Percentiles rank a stretch among this genome's conserved stretches.
These are phyloP conservation scores for Drosophila mimica DNA, from an alignment of 2,888 invertebrate genomes.

Conservation along the genomic window DNA sequence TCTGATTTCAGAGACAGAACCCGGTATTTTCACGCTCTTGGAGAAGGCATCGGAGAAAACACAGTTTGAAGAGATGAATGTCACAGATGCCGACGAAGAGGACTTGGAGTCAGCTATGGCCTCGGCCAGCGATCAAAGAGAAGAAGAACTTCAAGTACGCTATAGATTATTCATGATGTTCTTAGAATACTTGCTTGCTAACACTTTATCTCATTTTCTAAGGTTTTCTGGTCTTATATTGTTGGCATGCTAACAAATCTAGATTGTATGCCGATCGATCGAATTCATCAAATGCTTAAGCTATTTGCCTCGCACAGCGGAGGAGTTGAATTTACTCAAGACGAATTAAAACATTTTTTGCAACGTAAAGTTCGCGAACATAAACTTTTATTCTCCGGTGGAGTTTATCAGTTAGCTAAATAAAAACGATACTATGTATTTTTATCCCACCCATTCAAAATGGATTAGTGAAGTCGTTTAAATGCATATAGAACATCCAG, in stretches of 20 bases:
- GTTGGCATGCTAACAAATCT: conserved; percentile 98
- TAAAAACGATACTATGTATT: conserved; percentile 48
- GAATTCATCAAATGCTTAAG: conserved; percentile 98
- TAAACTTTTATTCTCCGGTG: conserved; percentile 93
- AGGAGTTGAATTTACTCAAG: conserved; percentile 94
- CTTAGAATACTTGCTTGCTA: neutral
- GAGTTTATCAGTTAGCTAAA: conserved; percentile 95
- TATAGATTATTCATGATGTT: neutral
- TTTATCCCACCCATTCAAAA: neutral
- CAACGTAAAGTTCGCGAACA: conserved; percentile 97
- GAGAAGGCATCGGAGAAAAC: conserved; percentile 88
- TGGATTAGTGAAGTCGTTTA: neutral
- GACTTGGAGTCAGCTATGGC: conserved; percentile 97
- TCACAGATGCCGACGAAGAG: conserved; percentile 92
- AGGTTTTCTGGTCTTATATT: conserved; percentile 96
- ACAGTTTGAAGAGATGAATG: conserved; percentile 86
- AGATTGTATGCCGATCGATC: conserved; percentile 94
- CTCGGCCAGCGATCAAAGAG: conserved; percentile 96
- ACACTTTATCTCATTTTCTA: conserved; percentile 1
- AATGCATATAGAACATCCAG: neutral
- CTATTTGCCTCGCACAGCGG: conserved; percentile 98
- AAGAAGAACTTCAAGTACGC: conserved; percentile 94
- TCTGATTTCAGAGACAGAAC: conserved; percentile 90
- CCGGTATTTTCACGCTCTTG: conserved; percentile 90
- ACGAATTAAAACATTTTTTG: conserved; percentile 94